phyloP scores from a whole-genome alignment of 23 tunicate species.

The Halocynthia aurantium region DNA sequence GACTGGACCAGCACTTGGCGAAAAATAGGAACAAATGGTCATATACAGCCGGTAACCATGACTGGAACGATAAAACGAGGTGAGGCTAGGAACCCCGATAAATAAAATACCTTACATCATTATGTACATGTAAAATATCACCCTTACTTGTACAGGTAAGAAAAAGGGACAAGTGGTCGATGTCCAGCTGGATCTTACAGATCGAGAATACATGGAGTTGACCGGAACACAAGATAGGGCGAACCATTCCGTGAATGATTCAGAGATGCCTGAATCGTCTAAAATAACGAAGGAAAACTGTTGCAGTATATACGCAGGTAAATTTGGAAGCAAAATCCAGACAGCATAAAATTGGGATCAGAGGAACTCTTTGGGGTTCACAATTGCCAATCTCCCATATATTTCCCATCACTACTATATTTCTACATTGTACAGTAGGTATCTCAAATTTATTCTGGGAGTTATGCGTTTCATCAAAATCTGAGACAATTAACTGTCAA shows the following conservation, averaged over 20 bases:
- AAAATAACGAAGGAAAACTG: background rate
- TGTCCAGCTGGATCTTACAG: conserved; percentile 74
- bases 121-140: background rate
- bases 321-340: no score
- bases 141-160: conserved; percentile 35
- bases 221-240: background rate
- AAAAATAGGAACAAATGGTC: conserved; percentile 40
- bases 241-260: background rate
- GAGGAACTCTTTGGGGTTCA: no score
- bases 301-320: no score
- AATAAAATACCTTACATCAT: background rate
- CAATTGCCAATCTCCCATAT: no score
- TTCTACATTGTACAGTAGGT: no score
- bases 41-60: conserved; percentile 68
- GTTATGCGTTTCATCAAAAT: no score
- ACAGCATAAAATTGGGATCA: no score
- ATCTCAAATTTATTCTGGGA: no score
- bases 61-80: conserved; percentile 92
- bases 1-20: conserved; percentile 93
- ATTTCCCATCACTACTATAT: no score
- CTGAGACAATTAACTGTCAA: no score
- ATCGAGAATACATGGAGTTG: conserved; percentile 61
- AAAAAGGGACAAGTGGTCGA: conserved; percentile 69
- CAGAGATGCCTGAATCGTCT: background rate
- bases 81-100: conserved; percentile 1